phyloP scores from a whole-genome alignment of 2,888 invertebrate genomes.

The Dicycla oo region DNA sequence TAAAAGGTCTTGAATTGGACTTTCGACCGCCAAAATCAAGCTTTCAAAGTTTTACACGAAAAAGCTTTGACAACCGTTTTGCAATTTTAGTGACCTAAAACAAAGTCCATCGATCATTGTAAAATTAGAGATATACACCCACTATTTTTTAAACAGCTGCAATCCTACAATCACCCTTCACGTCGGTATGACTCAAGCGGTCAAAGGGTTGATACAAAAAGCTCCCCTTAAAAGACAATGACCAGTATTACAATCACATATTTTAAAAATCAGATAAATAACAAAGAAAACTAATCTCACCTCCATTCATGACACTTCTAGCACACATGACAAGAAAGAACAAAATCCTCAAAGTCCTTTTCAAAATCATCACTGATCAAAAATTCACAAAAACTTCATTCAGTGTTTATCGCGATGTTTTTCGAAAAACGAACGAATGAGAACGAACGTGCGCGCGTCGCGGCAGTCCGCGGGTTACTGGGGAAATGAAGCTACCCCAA shows the following conservation, averaged over 20 bases:
- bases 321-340: slow-evolving; percentile 75
- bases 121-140: neutral
- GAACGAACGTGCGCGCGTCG: slow-evolving; percentile 68
- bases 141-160: slow-evolving; percentile 40
- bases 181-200: slow-evolving; percentile 36
- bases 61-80: neutral
- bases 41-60: neutral
- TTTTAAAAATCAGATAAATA: slow-evolving; percentile 19
- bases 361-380: slow-evolving; percentile 80
- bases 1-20: neutral
- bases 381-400: slow-evolving; percentile 61
- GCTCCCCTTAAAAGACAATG: slow-evolving; percentile 44
- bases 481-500: slow-evolving; percentile 64
- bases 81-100: neutral
- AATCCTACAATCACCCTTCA: slow-evolving; percentile 15
- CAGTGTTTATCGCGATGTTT: slow-evolving; percentile 60
- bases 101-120: neutral
- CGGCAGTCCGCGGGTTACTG: slow-evolving; percentile 75
- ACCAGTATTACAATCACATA: slow-evolving; percentile 41
- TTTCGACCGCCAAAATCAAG: neutral
- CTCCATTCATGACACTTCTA: slow-evolving; percentile 82
- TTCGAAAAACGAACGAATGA: slow-evolving; percentile 36
- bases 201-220: slow-evolving; percentile 55
- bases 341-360: slow-evolving; percentile 75
- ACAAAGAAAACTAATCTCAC: slow-evolving; percentile 67